Evolutionary conservation across 2,888 invertebrate genomes (phyloP).

Genomic region (Drosophila imparisetae): DNA sequence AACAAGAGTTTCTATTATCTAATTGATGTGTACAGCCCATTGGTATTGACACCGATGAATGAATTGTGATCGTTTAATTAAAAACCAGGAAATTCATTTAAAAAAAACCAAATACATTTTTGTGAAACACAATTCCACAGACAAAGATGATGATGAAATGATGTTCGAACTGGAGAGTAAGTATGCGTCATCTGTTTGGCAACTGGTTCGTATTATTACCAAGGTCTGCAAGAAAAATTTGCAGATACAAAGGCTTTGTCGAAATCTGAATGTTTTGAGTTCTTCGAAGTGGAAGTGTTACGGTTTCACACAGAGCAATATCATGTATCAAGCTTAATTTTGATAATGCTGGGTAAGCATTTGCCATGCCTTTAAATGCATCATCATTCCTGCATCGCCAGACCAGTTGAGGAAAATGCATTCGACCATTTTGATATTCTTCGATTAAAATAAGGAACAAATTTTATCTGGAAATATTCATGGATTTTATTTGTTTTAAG

Average conservation of each 20-base stretch:
- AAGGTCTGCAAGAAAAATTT: background rate
- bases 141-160: background rate
- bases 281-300: background rate
- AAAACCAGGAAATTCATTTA: background rate
- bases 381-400: background rate
- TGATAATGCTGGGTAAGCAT: background rate
- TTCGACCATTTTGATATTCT: background rate
- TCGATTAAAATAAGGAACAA: background rate
- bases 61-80: background rate
- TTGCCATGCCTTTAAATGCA: background rate
- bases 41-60: background rate
- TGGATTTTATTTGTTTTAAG: background rate
- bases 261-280: background rate
- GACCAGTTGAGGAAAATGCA: background rate
- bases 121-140: background rate
- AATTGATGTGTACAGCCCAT: background rate
- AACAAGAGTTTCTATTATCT: background rate
- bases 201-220: background rate
- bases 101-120: background rate
- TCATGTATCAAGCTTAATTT: background rate
- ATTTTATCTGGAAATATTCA: background rate
- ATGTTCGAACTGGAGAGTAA: background rate
- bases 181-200: background rate
- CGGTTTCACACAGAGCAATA: background rate
- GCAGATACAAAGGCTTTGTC: constrained; percentile 1